phyloP scores from a whole-genome alignment of 2,888 invertebrate species.

The Endomychus coccineus region DNA sequence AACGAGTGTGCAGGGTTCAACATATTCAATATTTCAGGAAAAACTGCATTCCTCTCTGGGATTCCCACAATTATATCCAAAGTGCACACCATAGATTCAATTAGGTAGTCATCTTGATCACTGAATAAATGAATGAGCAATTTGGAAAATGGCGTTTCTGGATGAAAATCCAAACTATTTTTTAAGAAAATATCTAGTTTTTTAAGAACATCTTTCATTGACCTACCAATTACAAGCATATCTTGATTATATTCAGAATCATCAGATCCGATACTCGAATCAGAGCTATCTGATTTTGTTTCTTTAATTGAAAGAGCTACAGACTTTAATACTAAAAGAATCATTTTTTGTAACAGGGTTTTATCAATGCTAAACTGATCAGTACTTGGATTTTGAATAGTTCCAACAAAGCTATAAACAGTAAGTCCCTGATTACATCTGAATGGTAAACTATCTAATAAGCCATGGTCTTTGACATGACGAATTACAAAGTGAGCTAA shows the following conservation, averaged over 20 bases:
- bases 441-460: conserved; percentile 52
- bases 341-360: conserved; percentile 78
- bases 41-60: conserved; percentile 71
- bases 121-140: conserved; percentile 82
- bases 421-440: conserved; percentile 38
- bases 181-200: conserved; percentile 79
- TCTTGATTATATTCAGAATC: conserved; percentile 83
- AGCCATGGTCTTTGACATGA: conserved; percentile 75
- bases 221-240: conserved; percentile 80
- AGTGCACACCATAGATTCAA: conserved; percentile 88
- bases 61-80: conserved; percentile 81
- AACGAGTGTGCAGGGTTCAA: conserved; percentile 82
- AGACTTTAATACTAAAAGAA: conserved; percentile 78
- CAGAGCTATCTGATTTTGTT: conserved; percentile 74
- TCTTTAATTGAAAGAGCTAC: conserved; percentile 87
- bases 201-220: conserved; percentile 73
- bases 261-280: conserved; percentile 76
- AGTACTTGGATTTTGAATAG: conserved; percentile 35
- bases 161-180: conserved; percentile 73
- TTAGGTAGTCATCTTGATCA: conserved; percentile 85
- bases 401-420: conserved; percentile 42
- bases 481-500: conserved; percentile 79
- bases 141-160: conserved; percentile 80
- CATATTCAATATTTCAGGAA: conserved; percentile 72
- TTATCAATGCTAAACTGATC: conserved; percentile 53